Percentiles rank a stretch among this genome's conserved stretches.
phyloP scores from a whole-genome alignment of 2,888 invertebrate species.

The Entomobrya proxima region DNA sequence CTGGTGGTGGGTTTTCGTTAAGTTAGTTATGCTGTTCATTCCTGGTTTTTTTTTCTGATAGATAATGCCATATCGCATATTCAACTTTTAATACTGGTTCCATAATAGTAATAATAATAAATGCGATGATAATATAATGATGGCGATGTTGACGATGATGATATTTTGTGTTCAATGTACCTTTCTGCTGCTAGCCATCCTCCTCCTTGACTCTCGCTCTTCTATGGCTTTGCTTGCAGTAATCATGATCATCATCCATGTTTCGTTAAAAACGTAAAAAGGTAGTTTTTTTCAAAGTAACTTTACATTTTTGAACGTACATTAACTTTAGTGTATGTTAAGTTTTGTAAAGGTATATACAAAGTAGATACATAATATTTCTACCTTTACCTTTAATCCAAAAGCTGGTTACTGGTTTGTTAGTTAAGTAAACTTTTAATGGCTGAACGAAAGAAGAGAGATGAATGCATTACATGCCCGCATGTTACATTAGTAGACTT shows the following conservation, averaged over 20 bases:
- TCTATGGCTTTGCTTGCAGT: not conserved
- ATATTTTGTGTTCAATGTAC: conserved; percentile 36
- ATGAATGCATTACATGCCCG: not conserved
- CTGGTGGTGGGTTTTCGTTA: not conserved
- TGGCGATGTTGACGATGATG: conserved; percentile 21
- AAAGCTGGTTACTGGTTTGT: conserved; percentile 46
- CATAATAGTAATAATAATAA: conserved; percentile 51
- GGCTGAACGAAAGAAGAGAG: too few species aligned
- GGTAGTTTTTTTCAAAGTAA: conserved; percentile 43
- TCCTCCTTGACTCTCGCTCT: not conserved
- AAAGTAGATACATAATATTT: not conserved
- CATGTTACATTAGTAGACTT: not conserved
- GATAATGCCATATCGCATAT: conserved; percentile 58
- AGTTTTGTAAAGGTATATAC: not conserved
- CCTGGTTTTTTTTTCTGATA: not conserved
- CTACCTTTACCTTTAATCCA: conserved; percentile 15
- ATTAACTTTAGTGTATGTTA: not conserved
- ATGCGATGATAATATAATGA: not conserved
- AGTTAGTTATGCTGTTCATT: conserved; percentile 4
- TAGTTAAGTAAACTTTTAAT: conserved; percentile 44
- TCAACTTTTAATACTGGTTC: conserved; percentile 66
- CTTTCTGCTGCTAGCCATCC: not conserved
- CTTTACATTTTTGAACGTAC: conserved; percentile 28
- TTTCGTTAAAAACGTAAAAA: conserved; percentile 36
- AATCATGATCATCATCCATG: not conserved